A percentile compares a stretch with the other conserved stretches of the same genome.
Evolutionary conservation across 2,888 invertebrate species (phyloP).

Genomic region (Andrena minutula): DNA sequence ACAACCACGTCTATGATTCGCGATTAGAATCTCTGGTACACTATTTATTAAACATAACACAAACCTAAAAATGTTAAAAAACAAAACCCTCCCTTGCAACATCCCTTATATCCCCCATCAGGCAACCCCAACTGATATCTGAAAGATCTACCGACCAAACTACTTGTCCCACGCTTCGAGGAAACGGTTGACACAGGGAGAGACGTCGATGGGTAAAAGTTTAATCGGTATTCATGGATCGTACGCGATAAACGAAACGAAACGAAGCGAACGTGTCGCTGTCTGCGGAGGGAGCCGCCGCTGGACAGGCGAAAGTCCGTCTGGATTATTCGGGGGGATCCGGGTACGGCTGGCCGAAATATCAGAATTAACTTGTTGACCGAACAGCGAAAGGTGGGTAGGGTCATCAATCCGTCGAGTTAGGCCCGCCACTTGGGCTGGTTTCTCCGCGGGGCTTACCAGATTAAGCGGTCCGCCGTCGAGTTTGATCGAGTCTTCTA

Average conservation of each 20-base stretch:
- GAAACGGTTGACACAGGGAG: not conserved
- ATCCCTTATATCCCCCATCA: too few species aligned
- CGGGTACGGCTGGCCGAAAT: slow-evolving; percentile 68
- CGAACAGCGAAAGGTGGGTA: slow-evolving; percentile 63
- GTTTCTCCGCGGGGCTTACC: slow-evolving; percentile 80
- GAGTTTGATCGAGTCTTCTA: slow-evolving; percentile 84
- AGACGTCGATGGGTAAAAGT: slow-evolving; percentile 47
- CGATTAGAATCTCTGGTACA: too few species aligned
- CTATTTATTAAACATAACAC: too few species aligned
- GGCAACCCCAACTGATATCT: too few species aligned
- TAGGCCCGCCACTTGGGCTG: slow-evolving; percentile 63
- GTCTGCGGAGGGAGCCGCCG: slow-evolving; percentile 70
- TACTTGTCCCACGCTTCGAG: not conserved
- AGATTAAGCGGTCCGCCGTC: slow-evolving; percentile 82
- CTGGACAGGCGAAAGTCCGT: slow-evolving; percentile 77
- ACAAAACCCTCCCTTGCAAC: too few species aligned
- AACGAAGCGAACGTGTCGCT: slow-evolving; percentile 22
- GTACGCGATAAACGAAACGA: slow-evolving; percentile 34
- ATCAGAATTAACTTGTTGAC: slow-evolving; percentile 80
- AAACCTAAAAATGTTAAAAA: too few species aligned
- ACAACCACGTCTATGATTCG: too few species aligned
- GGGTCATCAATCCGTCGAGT: slow-evolving; percentile 72
- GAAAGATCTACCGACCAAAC: too few species aligned
- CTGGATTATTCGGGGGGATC: slow-evolving; percentile 78
- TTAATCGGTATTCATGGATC: slow-evolving; percentile 58